phyloP scores from a whole-genome alignment of 2,888 invertebrate genomes.

The Beris chalybata region DNA sequence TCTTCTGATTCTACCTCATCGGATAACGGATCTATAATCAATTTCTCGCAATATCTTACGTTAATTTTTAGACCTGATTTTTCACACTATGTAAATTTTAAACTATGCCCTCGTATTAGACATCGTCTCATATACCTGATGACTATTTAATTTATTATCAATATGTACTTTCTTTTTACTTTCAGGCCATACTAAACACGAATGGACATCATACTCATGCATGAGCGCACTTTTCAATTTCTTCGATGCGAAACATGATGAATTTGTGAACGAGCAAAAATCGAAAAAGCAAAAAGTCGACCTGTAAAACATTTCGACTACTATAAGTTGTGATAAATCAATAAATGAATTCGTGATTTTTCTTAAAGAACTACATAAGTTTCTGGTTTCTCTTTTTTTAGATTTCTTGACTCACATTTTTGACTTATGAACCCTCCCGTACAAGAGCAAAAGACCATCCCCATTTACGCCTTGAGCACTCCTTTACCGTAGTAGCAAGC shows the following conservation, averaged over 20 bases:
- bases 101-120: too few relatives aligned
- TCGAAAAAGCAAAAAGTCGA: constrained; percentile 29
- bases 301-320: constrained; percentile 16
- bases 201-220: constrained; percentile 69
- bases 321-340: not conserved
- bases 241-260: constrained; percentile 55
- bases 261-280: constrained; percentile 35
- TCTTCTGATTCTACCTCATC: too few relatives aligned
- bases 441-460: constrained; percentile 7
- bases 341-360: not conserved
- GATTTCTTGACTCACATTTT: not conserved
- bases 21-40: too few relatives aligned
- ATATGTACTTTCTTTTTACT: constrained; percentile 5
- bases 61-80: too few relatives aligned
- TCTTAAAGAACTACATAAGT: not conserved
- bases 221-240: constrained; percentile 69
- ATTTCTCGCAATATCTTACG: too few relatives aligned
- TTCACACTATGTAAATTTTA: too few relatives aligned
- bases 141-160: not conserved
- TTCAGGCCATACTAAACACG: constrained; percentile 67
- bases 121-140: not conserved
- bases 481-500: too few relatives aligned
- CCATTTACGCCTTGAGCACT: constrained; percentile 15
- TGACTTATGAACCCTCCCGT: constrained; percentile 11
- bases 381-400: not conserved